A percentile compares a stretch with the other conserved stretches of the same genome.
These are phyloP conservation scores for Catotricha subobsoleta DNA, from an alignment of 2,888 invertebrate genomes.

Conservation along the genomic window DNA sequence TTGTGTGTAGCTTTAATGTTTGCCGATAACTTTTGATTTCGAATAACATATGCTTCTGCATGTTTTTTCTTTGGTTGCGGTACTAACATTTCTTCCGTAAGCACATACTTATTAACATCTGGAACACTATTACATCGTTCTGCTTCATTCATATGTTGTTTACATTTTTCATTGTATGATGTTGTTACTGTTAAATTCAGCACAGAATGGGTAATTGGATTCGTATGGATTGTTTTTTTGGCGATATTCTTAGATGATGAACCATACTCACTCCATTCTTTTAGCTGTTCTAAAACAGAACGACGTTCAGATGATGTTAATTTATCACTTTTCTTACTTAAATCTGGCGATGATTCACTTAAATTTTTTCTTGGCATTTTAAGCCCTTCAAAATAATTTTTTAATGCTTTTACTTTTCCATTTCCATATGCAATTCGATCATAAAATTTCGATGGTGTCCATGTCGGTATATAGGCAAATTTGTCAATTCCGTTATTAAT, in stretches of 20 bases:
- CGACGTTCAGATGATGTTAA: slow-evolving; percentile 16
- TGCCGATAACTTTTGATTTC: slow-evolving; percentile 13
- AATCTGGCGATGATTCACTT: slow-evolving; percentile 21
- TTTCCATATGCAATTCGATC: slow-evolving; percentile 34
- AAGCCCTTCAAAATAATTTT: slow-evolving; percentile 46
- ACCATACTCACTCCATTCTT: slow-evolving; percentile 29
- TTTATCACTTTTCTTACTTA: slow-evolving; percentile 13
- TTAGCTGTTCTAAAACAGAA: slow-evolving; percentile 23
- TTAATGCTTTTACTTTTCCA: slow-evolving; percentile 50
- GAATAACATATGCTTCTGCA: slow-evolving; percentile 29
- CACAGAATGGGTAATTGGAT: slow-evolving; percentile 1
- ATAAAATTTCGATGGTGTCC: neutral
- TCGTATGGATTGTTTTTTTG: too few relatives aligned
- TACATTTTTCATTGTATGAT: slow-evolving; percentile 1
- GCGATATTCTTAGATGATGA: too few relatives aligned
- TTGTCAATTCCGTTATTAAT: neutral
- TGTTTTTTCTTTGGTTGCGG: slow-evolving; percentile 20
- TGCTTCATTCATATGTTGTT: neutral
- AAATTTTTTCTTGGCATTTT: slow-evolving; percentile 26
- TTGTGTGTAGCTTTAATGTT: neutral
- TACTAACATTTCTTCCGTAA: neutral
- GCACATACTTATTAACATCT: slow-evolving; percentile 7
- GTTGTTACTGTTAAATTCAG: neutral
- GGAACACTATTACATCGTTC: slow-evolving; percentile 7
- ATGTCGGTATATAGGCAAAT: neutral